Base-by-base conservation (phyloP, 2,113 vertebrate genomes). In the Camelus dromedarius region DNA sequence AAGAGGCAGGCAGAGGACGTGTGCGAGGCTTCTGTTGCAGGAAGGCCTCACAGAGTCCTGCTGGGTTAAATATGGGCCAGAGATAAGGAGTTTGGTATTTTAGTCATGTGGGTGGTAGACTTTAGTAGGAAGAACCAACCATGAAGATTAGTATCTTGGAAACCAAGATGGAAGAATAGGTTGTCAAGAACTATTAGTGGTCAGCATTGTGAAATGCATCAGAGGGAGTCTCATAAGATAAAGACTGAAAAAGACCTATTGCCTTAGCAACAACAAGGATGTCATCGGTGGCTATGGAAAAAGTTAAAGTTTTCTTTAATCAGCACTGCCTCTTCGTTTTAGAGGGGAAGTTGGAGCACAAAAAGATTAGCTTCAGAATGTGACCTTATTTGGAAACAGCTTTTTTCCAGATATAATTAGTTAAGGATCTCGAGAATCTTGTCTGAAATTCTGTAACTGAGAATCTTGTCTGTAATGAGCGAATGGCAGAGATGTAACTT, bases 131-230 rank as follows among this genome's bases (percentile, higher is more conserved):
- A 91, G 66, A 85, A 69, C 30, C 64, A 89, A 75, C n/a, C 5
- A 1, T 64, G 22, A 85, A 93, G 66, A 91, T 85, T 77, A 22
- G 79, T 90, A 20, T 83, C 73, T 94, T 92, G 50, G 67, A 96
- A 92, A 95, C 50, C 6, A 95, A 38, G 54, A 48, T 80, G 54
- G 16, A 58, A 6, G 3, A 13, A 14, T 8, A 72, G 16, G 24
- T 28, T n/a, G 18, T 91, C 28, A 88, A 81, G 8, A 91, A 26
- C 19, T 94, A 3, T 85, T 46, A 91, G 42, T 62, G 26, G 26
- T 93, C 64, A 87, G 3, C 54, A 97, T 89, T 76, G 28, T 82
- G 93, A 94, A 87, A 83, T 96, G 35, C 1, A 69, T 24, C 50
- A 19, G n/a, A 66, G 20, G 20, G 7, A 42, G 7, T 50, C 70